A percentile compares a stretch with the other conserved stretches of the same genome.
Evolutionary conservation across 2,888 invertebrate genomes (phyloP).

Genomic region (Drosophila formosana): DNA sequence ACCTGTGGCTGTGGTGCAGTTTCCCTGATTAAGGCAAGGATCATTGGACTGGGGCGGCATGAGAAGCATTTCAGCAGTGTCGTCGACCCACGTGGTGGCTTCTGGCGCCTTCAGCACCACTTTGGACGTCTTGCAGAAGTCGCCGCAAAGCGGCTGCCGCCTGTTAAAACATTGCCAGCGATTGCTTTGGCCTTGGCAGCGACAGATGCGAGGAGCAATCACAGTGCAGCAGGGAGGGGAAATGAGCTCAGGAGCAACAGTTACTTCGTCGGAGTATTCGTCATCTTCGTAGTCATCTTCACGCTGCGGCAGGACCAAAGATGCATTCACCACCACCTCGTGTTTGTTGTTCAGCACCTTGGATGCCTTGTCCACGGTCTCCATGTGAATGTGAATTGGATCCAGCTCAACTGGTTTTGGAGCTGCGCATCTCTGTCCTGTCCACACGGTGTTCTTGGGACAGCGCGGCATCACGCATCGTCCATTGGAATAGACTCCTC

Average conservation of each 20-base stretch:
- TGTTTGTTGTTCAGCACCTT: conserved; percentile 64
- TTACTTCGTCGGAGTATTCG: conserved; percentile 28
- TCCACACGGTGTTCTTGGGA: conserved; percentile 74
- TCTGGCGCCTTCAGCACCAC: conserved; percentile 65
- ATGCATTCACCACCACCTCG: conserved; percentile 63
- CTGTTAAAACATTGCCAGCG: conserved; percentile 74
- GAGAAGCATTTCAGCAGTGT: conserved; percentile 31
- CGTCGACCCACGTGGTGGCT: conserved; percentile 40
- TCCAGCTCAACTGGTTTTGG: conserved; percentile 47
- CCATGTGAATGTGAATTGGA: conserved; percentile 50
- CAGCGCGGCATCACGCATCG: conserved; percentile 66
- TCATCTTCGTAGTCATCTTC: conserved; percentile 37
- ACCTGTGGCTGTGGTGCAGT: conserved; percentile 56
- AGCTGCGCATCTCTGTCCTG: conserved; percentile 58
- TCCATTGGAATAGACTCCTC: conserved; percentile 49
- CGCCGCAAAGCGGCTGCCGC: conserved; percentile 69
- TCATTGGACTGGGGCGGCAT: conserved; percentile 65
- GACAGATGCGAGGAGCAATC: conserved; percentile 74
- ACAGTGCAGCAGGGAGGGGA: conserved; percentile 70
- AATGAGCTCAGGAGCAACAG: not conserved
- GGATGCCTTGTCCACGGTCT: conserved; percentile 43
- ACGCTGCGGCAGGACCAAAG: conserved; percentile 36
- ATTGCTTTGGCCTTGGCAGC: conserved; percentile 16
- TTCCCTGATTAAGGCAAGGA: conserved; percentile 35
- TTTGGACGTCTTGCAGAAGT: conserved; percentile 67